phyloP scores from a whole-genome alignment of 2,113 vertebrate species.

The Rhombomys opimus region DNA sequence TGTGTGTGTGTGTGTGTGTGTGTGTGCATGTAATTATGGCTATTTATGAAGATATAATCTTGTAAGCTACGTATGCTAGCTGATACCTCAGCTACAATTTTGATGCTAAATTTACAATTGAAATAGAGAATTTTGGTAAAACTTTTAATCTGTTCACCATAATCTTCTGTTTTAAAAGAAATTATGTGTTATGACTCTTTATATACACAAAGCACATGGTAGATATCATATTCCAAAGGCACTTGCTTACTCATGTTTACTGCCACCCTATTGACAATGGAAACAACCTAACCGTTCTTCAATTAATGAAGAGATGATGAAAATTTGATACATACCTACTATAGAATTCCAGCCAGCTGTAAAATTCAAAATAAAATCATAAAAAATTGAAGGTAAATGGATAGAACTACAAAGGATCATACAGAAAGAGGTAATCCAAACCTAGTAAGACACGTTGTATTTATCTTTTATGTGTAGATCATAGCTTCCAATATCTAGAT shows the following conservation, averaged over 20 bases:
- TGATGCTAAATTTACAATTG: constrained; percentile 25
- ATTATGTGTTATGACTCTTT: background rate
- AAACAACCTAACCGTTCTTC: background rate
- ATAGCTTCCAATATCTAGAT: background rate
- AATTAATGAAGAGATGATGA: background rate
- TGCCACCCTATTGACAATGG: background rate
- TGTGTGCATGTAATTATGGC: constrained; percentile 8
- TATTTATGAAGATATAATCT: background rate
- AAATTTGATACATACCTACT: too few relatives aligned
- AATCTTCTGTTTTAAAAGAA: background rate
- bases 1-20: background rate
- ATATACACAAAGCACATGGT: background rate
- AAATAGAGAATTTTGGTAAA: background rate
- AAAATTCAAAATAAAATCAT: background rate
- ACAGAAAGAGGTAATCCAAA: background rate
- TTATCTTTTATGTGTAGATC: background rate
- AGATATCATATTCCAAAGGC: background rate
- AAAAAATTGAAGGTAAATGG: background rate
- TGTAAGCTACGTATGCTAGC: background rate
- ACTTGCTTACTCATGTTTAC: background rate
- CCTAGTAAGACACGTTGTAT: too few relatives aligned
- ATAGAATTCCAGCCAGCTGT: background rate
- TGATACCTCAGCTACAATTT: background rate
- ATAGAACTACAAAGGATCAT: background rate
- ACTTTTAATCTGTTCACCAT: background rate